A percentile compares a stretch with the other conserved stretches of the same genome.
Evolutionary conservation across 2,888 invertebrate genomes (phyloP).

Genomic region (Encarsia formosa): DNA sequence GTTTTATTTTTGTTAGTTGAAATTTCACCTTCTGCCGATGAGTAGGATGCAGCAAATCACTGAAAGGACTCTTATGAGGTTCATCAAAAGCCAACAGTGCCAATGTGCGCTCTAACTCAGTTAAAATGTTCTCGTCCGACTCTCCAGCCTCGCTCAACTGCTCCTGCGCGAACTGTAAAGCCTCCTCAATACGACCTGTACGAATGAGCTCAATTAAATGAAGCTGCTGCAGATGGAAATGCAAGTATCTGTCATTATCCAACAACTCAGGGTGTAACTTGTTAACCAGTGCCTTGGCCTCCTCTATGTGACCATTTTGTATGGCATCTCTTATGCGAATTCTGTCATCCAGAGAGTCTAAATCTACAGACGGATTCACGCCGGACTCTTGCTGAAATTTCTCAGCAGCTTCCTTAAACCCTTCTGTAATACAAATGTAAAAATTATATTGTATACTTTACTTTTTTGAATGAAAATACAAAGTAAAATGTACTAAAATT

Average conservation of each 20-base stretch:
- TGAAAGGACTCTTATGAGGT: conserved; percentile 91
- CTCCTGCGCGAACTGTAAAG: conserved; percentile 84
- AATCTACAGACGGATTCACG: conserved; percentile 69
- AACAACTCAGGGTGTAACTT: conserved; percentile 90
- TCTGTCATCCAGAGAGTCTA: conserved; percentile 84
- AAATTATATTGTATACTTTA: no score
- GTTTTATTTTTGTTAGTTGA: no score
- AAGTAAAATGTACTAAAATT: no score
- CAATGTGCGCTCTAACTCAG: conserved; percentile 87
- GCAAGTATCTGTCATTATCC: conserved; percentile 91
- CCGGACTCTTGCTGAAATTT: conserved; percentile 95
- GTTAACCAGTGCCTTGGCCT: conserved; percentile 91
- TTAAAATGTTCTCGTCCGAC: conserved; percentile 63
- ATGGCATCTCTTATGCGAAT: conserved; percentile 92
- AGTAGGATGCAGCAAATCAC: conserved; percentile 86
- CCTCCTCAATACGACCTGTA: conserved; percentile 80
- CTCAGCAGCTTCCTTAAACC: conserved; percentile 94
- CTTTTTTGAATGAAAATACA: no score
- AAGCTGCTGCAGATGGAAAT: conserved; percentile 91
- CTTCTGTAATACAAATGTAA: conserved; percentile 64
- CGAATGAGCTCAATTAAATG: conserved; percentile 85
- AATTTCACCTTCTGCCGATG: conserved; percentile 81
- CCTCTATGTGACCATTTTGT: conserved; percentile 86
- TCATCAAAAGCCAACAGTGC: conserved; percentile 96
- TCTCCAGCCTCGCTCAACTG: conserved; percentile 87